Base-by-base conservation (phyloP, 2,113 vertebrate species). In the Melanostigma gelatinosum region DNA sequence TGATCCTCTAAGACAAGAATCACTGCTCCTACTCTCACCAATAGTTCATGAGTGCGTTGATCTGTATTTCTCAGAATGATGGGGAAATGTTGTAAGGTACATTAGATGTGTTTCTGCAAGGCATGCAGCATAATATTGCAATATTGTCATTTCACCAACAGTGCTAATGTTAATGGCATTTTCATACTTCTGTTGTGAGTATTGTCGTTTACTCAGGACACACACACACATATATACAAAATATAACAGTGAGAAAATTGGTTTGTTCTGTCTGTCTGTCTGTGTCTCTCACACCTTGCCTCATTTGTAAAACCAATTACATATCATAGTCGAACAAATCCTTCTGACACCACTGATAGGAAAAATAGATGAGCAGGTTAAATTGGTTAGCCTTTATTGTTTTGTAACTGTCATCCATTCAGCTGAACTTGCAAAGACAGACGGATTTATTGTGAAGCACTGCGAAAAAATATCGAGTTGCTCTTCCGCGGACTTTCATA, bases 231-330 rank as follows among this genome's bases (percentile, higher is more conserved):
- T 71, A 44, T 73, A 42, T 42, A 22, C 20, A 7, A 22, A 24
- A 11, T 27, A 27, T 57, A 12, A 57, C 11, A 27, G 54, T 27
- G 6, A 57, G 55, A 58, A 4, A n/a, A 55, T n/a, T 55, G 52
- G 52, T 3, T 54, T 9, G 6, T 16, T 48, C 8, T 42, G 40
- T 52, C 20, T 57, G 10, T 57, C 55, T 58, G 55, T 18, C 44
- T 46, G 11, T 57, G 54, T 57, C 55, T 75, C 36, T 79, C 65
- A 61, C 52, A 80, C 61, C 60, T 50, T 29, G 15, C 72, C 27
- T 74, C 18, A 55, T 77, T 81, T 66, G 42, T 70, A 80, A 76
- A 62, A 76, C 42, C 12, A 46, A 67, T 76, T 79, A 77, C 65
- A 24, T 36, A 3, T 74, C 55, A 38, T 1, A 71, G 4, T 42